phyloP scores from a whole-genome alignment of 1,140 invertebrate species.

The Hetaerina americana region DNA sequence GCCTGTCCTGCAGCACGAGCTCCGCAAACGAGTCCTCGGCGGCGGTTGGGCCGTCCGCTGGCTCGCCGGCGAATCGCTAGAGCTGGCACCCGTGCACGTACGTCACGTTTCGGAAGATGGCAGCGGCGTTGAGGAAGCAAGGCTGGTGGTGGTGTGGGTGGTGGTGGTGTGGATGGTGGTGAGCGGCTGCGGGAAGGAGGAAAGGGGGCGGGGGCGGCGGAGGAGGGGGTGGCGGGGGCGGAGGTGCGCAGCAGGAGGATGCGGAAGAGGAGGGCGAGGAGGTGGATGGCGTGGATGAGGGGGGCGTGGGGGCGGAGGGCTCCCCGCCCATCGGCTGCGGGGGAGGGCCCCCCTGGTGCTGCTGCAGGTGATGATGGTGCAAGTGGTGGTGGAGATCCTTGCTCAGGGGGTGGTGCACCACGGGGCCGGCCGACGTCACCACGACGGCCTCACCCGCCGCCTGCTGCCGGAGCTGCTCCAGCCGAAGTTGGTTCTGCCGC shows the following conservation, averaged over 20 bases:
- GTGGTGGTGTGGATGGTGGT: conserved; percentile 30
- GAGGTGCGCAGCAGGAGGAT: not conserved
- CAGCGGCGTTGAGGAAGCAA: conserved; percentile 41
- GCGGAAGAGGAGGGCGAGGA: not conserved
- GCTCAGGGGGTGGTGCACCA: not conserved
- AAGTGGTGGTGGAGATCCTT: not conserved
- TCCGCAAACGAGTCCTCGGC: no score
- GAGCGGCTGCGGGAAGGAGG: conserved; percentile 24
- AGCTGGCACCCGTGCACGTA: conserved; percentile 58
- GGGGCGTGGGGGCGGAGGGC: not conserved
- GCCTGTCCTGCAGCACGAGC: not conserved
- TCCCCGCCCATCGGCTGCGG: conserved; percentile 3
- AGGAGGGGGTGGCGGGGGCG: not conserved
- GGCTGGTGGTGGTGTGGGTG: conserved; percentile 24
- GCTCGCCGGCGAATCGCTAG: conserved; percentile 23
- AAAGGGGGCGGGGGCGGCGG: not conserved
- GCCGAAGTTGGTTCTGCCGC: conserved; percentile 72
- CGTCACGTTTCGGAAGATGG: conserved; percentile 56
- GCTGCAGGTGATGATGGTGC: conserved; percentile 27
- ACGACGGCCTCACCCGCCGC: conserved; percentile 29
- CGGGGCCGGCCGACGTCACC: not conserved
- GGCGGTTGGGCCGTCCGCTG: not conserved
- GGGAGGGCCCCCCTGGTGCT: conserved; percentile 32
- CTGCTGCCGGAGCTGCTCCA: conserved; percentile 74
- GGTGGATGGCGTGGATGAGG: conserved; percentile 30